Conservation (phyloP, 2,113 vertebrate genomes). For the Calypte anna region DNA sequence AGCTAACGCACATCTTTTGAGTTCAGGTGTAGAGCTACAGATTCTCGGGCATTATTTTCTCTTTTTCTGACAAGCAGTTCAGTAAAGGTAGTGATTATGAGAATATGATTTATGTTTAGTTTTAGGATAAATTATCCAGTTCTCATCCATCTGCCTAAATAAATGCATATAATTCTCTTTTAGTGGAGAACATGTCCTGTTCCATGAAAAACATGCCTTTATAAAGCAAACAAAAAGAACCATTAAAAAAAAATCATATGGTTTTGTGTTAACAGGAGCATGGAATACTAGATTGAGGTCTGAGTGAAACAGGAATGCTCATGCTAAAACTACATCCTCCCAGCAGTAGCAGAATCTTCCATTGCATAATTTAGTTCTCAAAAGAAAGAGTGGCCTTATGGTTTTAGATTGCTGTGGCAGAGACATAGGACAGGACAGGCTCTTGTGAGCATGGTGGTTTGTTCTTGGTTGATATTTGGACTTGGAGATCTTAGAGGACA, state of each 20-base stretch:
- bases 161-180: not conserved
- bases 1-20: not conserved
- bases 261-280: conserved; percentile 30
- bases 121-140: not conserved
- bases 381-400: conserved; percentile 23
- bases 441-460: too few relatives aligned
- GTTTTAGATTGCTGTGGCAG: conserved; percentile 21
- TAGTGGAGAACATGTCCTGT: not conserved
- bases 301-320: not conserved
- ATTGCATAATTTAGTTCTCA: conserved; percentile 48
- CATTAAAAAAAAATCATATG: not conserved
- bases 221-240: conserved; percentile 27
- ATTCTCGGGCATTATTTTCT: not conserved
- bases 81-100: not conserved
- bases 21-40: not conserved
- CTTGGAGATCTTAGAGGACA: too few relatives aligned
- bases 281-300: conserved; percentile 55
- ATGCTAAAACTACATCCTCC: conserved; percentile 20
- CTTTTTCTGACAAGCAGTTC: not conserved
- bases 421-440: not conserved
- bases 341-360: conserved; percentile 27
- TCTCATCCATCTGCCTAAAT: not conserved
- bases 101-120: not conserved
- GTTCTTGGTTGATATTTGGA: too few relatives aligned
- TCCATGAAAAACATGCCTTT: conserved; percentile 5